Base-by-base conservation (phyloP, 92 coral and sea anemone species). In the Porites divaricata region DNA sequence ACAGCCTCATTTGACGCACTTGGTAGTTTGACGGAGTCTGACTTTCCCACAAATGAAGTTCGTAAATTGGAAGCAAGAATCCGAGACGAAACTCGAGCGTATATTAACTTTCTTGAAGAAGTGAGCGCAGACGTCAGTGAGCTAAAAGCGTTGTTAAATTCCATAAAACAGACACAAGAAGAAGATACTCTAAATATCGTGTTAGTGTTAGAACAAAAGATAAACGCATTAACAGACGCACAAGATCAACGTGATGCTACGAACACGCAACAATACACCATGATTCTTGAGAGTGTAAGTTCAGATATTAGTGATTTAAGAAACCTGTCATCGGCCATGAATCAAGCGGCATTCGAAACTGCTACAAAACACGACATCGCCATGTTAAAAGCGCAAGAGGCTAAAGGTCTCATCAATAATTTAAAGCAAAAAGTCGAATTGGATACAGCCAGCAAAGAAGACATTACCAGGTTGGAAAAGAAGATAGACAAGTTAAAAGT, bases 31-130 rank as follows among this genome's bases (percentile, higher is more conserved):
- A 69, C 77, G 1, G 89, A 85, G 68, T 84, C 75, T 17, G 84
- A 78, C 25, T 85, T 89, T 58, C 92, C 89, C 0, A 79, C 86
- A 1, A 75, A 26, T 51, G 24, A 76, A 74, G 80, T 85, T 25
- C 79, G 80, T 0, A 35, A 67, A 2, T 84, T 89, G 52, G 77
- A 77, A 17, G 16, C 58, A 6, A 4, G 70, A 15, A 69, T 81
- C 1, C 24, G 11, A 22, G 11, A 16, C 9, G 83, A 75, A 14
- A 49, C 20, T 19, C 74, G 70, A 0, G 25, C 57, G 28, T 62
- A 49, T 35, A 76, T 21, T 57, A 75, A 76, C 21, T 74, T 54
- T 68, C 62, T 73, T 8, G 74, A 75, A 45, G 65, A 51, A 1
- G 19, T 63, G 3, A 75, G 59, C 17, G 8, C 56, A 28, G 64